Evolutionary conservation across 2,888 invertebrate genomes (phyloP), one percentile per base, ranked within the genome.

Genomic region (Adelphocoris suturalis): DNA sequence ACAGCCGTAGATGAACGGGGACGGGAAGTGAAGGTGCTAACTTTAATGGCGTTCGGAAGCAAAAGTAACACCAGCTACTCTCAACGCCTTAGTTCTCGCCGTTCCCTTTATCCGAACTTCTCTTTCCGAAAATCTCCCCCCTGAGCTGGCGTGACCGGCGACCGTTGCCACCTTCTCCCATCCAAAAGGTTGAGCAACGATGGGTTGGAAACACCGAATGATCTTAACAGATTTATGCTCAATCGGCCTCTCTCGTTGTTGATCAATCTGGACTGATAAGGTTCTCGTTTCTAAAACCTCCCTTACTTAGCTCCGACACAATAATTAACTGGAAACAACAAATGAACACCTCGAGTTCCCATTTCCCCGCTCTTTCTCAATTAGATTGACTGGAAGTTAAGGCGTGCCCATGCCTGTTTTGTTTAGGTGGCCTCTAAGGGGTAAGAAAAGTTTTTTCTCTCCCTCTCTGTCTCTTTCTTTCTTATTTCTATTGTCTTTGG

Each of bases 211-310:
- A 68, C 68, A 23, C 68, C 9, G 68, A 88, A 80, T 88, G 88
- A 88, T 88, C 88, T 52, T 52, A 88, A 19, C 88, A 88, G 88
- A 88, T 88, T 88, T 78, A 88, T 88, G 76, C 80, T 88, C 88
- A 37, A 88, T 88, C 88, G 52, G 37, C 82, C 27, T 28, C 61
- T 28, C 57, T 61, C 85, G 37, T 78, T 80, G 78, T 88, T 88
- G 88, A 88, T 88, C 80, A 68, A 88, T 52, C 88, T 78, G 16
- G 52, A 28, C 80, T 55, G 88, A 88, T 88, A 88, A 88, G 78
- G 16, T 61, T 61, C 85, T 85, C 61, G 85, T 61, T 85, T 61
- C 68, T 85, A 14, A 85, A 28, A 37, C 80, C 88, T 27, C 78
- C 80, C 28, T 47, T 75, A 86, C 86, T 86, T 86, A 86, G 86